Conservation (phyloP, 1,140 invertebrate species). For the Hestina assimilis region DNA sequence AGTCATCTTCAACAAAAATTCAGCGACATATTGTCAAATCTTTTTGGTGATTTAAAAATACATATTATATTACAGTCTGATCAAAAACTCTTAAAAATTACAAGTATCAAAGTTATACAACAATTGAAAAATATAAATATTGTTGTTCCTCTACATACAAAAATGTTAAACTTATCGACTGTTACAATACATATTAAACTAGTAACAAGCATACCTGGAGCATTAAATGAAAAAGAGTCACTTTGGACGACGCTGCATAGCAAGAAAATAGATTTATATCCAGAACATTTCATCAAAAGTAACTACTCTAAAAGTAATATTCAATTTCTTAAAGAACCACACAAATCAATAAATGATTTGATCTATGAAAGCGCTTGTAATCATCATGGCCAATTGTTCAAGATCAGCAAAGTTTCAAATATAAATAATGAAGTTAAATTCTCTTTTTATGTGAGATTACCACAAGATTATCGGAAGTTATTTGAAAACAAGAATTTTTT, state of each 20-base stretch:
- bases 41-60: slow-evolving; percentile 50
- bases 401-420: slow-evolving; percentile 28
- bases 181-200: slow-evolving; percentile 46
- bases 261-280: slow-evolving; percentile 38
- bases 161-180: slow-evolving; percentile 19
- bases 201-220: slow-evolving; percentile 44
- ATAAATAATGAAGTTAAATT: slow-evolving; percentile 23
- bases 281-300: slow-evolving; percentile 57
- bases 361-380: slow-evolving; percentile 33
- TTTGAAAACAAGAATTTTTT: slow-evolving; percentile 32
- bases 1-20: slow-evolving; percentile 36
- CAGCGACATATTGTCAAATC: slow-evolving; percentile 40
- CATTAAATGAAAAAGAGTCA: slow-evolving; percentile 41
- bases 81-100: slow-evolving; percentile 45
- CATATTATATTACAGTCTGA: slow-evolving; percentile 47
- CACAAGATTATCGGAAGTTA: slow-evolving; percentile 37
- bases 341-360: slow-evolving; percentile 29
- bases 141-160: slow-evolving; percentile 41
- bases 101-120: slow-evolving; percentile 42
- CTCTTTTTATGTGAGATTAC: slow-evolving; percentile 47
- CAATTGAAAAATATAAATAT: slow-evolving; percentile 43
- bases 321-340: slow-evolving; percentile 27
- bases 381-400: slow-evolving; percentile 40
- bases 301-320: slow-evolving; percentile 20
- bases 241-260: slow-evolving; percentile 46